These are phyloP conservation scores for Coboldia fuscipes DNA, from an alignment of 1,140 invertebrate genomes.

Conservation along the genomic window DNA sequence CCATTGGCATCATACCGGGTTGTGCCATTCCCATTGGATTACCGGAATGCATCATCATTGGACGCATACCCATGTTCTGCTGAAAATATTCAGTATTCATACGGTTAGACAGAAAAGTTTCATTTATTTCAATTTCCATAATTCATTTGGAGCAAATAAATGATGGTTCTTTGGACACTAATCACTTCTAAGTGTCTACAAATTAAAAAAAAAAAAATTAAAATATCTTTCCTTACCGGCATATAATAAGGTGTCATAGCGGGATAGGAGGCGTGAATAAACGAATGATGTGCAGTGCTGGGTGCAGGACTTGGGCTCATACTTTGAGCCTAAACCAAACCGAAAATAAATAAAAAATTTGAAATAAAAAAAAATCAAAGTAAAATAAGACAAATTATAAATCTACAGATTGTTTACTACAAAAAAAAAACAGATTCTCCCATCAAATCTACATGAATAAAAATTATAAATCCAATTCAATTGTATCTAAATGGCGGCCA, in stretches of 20 bases:
- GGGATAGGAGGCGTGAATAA: slow-evolving; percentile 23
- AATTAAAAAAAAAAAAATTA: slow-evolving; percentile 2
- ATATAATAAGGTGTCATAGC: slow-evolving; percentile 20
- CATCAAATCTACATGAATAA: too few relatives aligned
- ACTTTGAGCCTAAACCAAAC: slow-evolving; percentile 19
- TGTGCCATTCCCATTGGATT: slow-evolving; percentile 9
- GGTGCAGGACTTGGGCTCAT: slow-evolving; percentile 24
- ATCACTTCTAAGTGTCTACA: background rate
- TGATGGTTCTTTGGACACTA: background rate
- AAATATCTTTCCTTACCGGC: slow-evolving; percentile 16
- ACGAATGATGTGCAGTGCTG: slow-evolving; percentile 24
- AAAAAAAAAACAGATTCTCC: too few relatives aligned
- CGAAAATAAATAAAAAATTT: slow-evolving; percentile 2
- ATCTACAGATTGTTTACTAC: background rate
- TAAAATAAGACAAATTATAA: background rate
- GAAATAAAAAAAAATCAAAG: background rate
- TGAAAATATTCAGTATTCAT: background rate
- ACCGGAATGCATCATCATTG: slow-evolving; percentile 15
- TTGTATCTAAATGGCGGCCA: too few relatives aligned
- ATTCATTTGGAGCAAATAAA: background rate
- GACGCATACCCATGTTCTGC: slow-evolving; percentile 17
- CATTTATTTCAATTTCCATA: background rate
- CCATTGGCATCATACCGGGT: slow-evolving; percentile 7
- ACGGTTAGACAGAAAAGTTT: background rate
- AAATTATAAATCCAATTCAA: too few relatives aligned